phyloP scores from a whole-genome alignment of 2,113 vertebrate genomes.

The Gopherus flavomarginatus region DNA sequence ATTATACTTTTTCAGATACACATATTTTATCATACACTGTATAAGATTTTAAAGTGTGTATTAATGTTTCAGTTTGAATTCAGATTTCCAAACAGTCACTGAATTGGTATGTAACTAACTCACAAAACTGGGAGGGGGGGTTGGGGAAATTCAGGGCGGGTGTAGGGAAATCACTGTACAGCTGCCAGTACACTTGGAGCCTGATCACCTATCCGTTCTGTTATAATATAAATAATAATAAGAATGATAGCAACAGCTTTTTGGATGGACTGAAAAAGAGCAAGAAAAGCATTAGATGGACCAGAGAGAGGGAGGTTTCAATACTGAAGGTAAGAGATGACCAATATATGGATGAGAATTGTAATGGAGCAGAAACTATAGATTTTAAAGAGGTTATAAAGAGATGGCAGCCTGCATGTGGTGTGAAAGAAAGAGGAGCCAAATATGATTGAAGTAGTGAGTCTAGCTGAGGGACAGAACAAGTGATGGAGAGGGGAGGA shows the following conservation, averaged over 20 bases:
- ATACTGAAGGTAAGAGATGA: not conserved
- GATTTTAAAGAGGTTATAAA: not conserved
- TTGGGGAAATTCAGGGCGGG: too few species aligned
- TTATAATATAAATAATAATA: not conserved
- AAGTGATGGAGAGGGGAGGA: not conserved
- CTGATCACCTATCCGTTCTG: not conserved
- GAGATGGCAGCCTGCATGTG: not conserved
- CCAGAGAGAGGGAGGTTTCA: not conserved
- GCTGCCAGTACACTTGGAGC: not conserved
- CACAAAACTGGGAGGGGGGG: too few species aligned
- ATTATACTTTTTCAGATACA: too few species aligned
- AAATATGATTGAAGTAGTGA: not conserved
- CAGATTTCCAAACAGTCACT: too few species aligned
- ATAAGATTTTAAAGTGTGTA: too few species aligned
- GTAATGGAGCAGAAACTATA: fast-evolving
- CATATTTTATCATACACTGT: too few species aligned
- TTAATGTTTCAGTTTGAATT: too few species aligned
- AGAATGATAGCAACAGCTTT: not conserved
- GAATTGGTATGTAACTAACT: too few species aligned
- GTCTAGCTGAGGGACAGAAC: not conserved
- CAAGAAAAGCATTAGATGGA: not conserved
- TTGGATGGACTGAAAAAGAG: not conserved
- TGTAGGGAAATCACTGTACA: not conserved
- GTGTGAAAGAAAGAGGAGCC: not conserved
- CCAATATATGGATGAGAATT: not conserved